Conservation (phyloP, 1,140 invertebrate species). For the Hycleus cichorii region DNA sequence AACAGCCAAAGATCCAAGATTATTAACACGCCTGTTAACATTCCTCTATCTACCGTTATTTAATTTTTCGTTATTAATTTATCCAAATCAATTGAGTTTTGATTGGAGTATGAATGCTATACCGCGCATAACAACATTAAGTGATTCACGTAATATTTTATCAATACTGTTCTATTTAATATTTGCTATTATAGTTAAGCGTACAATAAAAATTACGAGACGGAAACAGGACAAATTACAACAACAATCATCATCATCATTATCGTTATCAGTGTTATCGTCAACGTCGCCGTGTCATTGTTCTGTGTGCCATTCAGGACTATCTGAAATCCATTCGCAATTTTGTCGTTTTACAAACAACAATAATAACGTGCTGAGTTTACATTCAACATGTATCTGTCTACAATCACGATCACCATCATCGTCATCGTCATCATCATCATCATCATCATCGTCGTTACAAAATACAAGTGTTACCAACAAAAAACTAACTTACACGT, state of each 20-base stretch:
- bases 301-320: conserved; percentile 46
- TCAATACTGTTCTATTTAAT: conserved; percentile 62
- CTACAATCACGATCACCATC: conserved; percentile 1
- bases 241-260: not conserved
- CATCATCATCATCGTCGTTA: not conserved
- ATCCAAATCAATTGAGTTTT: conserved; percentile 77
- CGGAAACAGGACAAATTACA: not conserved
- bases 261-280: not conserved
- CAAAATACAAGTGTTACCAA: not conserved
- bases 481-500: conserved; percentile 32
- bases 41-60: conserved; percentile 83
- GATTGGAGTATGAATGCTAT: conserved; percentile 96
- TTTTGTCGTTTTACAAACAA: conserved; percentile 50
- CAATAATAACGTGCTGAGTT: conserved; percentile 42
- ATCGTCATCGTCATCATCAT: not conserved
- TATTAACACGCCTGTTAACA: conserved; percentile 68
- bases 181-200: conserved; percentile 31
- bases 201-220: conserved; percentile 8
- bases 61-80: conserved; percentile 75
- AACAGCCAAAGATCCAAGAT: conserved; percentile 65
- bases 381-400: conserved; percentile 26
- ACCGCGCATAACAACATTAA: conserved; percentile 63
- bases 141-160: conserved; percentile 68
- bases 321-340: conserved; percentile 48
- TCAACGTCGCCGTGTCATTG: conserved; percentile 20